Conservation (phyloP, 2,797 vertebrate species). For the Tenualosa ilisha region DNA sequence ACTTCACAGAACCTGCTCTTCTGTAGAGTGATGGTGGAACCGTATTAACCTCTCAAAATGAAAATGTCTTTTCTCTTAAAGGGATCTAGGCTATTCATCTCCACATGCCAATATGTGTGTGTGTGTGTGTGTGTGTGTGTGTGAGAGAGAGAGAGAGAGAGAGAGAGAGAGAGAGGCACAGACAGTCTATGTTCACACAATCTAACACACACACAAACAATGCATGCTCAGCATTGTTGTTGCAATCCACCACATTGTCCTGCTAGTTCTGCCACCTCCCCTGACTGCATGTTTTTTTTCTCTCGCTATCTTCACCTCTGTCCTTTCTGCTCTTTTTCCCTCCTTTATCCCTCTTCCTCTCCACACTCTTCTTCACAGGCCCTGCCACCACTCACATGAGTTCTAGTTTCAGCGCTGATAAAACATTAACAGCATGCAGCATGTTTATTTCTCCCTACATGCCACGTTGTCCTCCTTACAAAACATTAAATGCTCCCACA, state of each 20-base stretch:
- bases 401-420: background rate
- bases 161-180: too few relatives aligned
- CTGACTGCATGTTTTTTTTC: background rate
- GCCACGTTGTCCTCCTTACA: too few relatives aligned
- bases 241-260: background rate
- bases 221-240: background rate
- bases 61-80: background rate
- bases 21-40: too few relatives aligned
- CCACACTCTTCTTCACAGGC: background rate
- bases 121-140: constrained; percentile 30
- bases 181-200: too few relatives aligned
- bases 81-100: background rate
- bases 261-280: background rate
- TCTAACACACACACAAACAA: background rate
- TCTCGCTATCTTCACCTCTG: too few relatives aligned
- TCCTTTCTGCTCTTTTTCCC: background rate
- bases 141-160: background rate
- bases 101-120: background rate
- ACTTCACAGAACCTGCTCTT: too few relatives aligned
- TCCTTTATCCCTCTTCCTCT: background rate
- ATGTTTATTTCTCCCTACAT: background rate
- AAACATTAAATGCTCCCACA: too few relatives aligned
- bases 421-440: background rate
- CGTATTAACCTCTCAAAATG: too few relatives aligned
- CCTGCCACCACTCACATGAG: background rate